Evolutionary conservation across 2,888 invertebrate genomes (phyloP).

Genomic region (Diplolepis rosae): DNA sequence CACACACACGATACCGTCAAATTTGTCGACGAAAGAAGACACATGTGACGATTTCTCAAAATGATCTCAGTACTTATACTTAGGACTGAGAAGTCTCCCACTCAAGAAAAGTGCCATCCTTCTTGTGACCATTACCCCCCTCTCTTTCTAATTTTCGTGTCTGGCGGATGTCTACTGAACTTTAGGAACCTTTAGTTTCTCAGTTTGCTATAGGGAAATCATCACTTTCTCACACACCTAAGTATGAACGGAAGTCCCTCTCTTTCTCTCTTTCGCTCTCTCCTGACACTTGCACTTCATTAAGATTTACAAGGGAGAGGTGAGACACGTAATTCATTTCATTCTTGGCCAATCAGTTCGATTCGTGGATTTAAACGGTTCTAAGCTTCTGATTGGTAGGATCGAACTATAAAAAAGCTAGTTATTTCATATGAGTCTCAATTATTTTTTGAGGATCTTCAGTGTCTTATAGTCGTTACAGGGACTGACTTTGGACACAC

Average conservation of each 20-base stretch:
- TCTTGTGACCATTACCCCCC: conserved; percentile 19
- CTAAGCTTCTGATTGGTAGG: too few relatives aligned
- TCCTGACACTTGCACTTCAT: conserved; percentile 31
- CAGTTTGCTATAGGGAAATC: background rate
- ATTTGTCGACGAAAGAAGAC: conserved; percentile 43
- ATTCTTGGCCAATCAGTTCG: too few relatives aligned
- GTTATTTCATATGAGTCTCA: too few relatives aligned
- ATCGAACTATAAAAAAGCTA: too few relatives aligned
- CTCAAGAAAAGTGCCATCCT: conserved; percentile 44
- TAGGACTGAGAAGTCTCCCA: conserved; percentile 46
- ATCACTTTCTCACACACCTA: conserved; percentile 26
- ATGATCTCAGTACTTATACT: conserved; percentile 48
- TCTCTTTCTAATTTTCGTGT: background rate
- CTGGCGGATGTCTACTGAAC: background rate
- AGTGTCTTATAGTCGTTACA: conserved; percentile 17
- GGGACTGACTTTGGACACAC: conserved; percentile 18
- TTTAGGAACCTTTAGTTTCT: background rate
- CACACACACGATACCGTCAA: background rate
- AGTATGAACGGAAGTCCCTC: background rate
- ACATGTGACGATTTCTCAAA: conserved; percentile 43
- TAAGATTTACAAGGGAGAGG: too few relatives aligned
- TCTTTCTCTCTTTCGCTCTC: background rate
- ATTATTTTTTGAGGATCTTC: too few relatives aligned
- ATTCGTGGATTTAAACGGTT: too few relatives aligned
- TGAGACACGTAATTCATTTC: too few relatives aligned